phyloP scores from a whole-genome alignment of 2,113 vertebrate species.

The Taurulus bubalis region DNA sequence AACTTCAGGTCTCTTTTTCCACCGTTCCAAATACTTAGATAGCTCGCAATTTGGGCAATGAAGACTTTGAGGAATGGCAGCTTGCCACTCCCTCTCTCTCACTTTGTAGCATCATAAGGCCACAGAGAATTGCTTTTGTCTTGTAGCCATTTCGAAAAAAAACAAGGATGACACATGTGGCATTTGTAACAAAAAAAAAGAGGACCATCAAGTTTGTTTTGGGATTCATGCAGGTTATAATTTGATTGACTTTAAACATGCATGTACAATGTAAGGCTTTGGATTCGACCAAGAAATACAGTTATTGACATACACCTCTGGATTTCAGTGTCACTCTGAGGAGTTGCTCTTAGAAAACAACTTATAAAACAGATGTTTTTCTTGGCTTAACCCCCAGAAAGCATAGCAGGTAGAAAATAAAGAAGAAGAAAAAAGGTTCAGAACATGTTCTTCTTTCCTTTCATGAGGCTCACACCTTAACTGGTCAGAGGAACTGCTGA shows the following conservation, averaged over 20 bases:
- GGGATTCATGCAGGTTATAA: constrained; percentile 17
- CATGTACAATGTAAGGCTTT: constrained; percentile 1
- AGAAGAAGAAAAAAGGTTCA: background rate
- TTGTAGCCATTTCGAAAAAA: constrained; percentile 1
- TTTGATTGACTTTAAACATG: constrained; percentile 23
- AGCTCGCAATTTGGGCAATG: constrained; percentile 49
- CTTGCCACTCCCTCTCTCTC: constrained; percentile 9
- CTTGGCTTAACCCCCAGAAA: background rate
- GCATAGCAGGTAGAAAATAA: background rate
- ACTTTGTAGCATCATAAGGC: constrained; percentile 34
- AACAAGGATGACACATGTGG: background rate
- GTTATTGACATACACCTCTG: background rate
- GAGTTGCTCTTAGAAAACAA: constrained; percentile 7
- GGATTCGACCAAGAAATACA: background rate
- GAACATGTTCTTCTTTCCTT: constrained; percentile 8
- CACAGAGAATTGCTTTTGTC: constrained; percentile 42
- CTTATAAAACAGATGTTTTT: constrained; percentile 1
- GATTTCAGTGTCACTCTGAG: background rate
- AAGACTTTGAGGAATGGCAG: constrained; percentile 55
- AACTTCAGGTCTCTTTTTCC: background rate
- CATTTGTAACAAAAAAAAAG: background rate
- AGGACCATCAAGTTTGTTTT: background rate
- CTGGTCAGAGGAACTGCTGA: constrained; percentile 50
- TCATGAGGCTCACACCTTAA: background rate
- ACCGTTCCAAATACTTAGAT: constrained; percentile 24